A percentile compares a stretch with the other conserved stretches of the same genome.
Evolutionary conservation across 2,888 invertebrate species (phyloP).

Genomic region (Meganola albula): DNA sequence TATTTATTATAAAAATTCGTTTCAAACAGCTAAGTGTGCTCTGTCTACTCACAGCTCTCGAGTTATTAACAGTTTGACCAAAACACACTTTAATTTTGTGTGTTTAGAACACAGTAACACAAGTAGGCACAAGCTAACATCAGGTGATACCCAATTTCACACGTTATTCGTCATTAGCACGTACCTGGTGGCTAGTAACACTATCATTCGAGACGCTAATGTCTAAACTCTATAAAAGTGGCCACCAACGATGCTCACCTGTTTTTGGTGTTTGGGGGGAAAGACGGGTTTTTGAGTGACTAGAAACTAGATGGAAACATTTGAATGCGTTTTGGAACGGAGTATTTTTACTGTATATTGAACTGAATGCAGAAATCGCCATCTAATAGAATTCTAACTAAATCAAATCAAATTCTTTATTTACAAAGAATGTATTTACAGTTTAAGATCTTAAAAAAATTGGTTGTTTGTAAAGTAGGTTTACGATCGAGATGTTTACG

Average conservation of each 20-base stretch:
- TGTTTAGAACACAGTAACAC: neutral
- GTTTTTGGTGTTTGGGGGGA: neutral
- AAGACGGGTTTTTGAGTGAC: neutral
- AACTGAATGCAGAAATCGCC: neutral
- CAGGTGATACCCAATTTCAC: conserved; percentile 21
- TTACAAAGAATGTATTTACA: no score
- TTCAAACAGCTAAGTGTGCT: no score
- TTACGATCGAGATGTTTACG: no score
- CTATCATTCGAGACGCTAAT: conserved; percentile 21
- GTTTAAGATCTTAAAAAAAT: no score
- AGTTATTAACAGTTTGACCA: no score
- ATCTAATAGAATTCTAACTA: conserved; percentile 1
- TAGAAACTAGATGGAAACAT: no score
- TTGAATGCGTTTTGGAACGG: neutral
- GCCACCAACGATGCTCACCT: conserved; percentile 18
- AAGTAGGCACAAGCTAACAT: no score
- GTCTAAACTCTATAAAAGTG: conserved; percentile 9
- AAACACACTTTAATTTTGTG: no score
- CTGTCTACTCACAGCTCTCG: no score
- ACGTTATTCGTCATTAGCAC: conserved; percentile 21
- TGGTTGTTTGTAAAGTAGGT: no score
- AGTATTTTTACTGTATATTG: neutral
- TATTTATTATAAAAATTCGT: no score
- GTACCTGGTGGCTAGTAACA: conserved; percentile 16
- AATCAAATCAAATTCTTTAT: no score